Evolutionary conservation across 2,888 invertebrate species (phyloP).

Genomic region (Zaprionus obscuricornis): DNA sequence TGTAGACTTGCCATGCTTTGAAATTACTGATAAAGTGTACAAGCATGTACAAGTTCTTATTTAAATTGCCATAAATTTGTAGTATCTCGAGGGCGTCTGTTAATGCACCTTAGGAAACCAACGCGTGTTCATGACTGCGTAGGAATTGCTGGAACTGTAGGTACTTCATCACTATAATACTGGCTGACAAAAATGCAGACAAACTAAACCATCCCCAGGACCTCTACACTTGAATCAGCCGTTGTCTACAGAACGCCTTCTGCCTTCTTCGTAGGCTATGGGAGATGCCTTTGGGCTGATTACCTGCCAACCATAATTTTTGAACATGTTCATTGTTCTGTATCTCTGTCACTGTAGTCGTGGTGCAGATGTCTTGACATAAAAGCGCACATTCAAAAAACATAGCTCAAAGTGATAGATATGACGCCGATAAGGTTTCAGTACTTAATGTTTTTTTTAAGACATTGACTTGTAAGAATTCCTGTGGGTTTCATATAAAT

Average conservation of each 20-base stretch:
- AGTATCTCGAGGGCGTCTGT: constrained; percentile 30
- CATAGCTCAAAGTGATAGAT: constrained; percentile 50
- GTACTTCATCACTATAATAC: constrained; percentile 30
- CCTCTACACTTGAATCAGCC: constrained; percentile 5
- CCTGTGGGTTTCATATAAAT: background rate
- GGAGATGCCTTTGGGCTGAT: constrained; percentile 62
- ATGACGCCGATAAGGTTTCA: constrained; percentile 53
- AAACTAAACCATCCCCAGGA: constrained; percentile 13
- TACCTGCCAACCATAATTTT: constrained; percentile 59
- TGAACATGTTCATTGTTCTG: constrained; percentile 40
- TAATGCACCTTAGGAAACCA: constrained; percentile 18
- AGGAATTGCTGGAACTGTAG: constrained; percentile 55
- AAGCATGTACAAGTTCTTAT: constrained; percentile 5
- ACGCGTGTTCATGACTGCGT: constrained; percentile 43
- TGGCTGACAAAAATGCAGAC: constrained; percentile 24
- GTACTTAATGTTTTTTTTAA: constrained; percentile 4
- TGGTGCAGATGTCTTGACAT: constrained; percentile 33
- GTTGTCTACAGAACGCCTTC: constrained; percentile 36
- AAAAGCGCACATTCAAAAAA: constrained; percentile 25
- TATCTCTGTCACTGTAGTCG: constrained; percentile 16
- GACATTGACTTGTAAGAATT: constrained; percentile 24
- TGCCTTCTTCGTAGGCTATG: constrained; percentile 48
- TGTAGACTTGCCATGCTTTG: too few species aligned
- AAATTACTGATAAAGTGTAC: too few species aligned
- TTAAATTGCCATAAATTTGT: constrained; percentile 50